A percentile compares a stretch with the other conserved stretches of the same genome.
These are phyloP conservation scores for Melanotus villosus DNA, from an alignment of 2,888 invertebrate species.

Conservation along the genomic window DNA sequence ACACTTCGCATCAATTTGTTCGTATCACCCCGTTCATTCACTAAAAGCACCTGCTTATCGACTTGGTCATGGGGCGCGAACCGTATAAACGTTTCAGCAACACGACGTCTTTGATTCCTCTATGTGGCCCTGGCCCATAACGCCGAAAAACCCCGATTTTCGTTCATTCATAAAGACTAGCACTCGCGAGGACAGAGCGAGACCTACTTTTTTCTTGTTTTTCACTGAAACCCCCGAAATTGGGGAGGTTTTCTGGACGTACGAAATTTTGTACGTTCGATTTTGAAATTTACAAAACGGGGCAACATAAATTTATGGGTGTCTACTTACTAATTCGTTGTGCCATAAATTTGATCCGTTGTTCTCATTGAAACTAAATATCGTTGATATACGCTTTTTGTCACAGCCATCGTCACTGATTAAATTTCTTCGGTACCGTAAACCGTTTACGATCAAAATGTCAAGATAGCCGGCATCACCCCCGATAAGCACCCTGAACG, in stretches of 20 bases:
- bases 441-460: slow-evolving; percentile 42
- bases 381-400: slow-evolving; percentile 51
- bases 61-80: slow-evolving; percentile 42
- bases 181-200: not conserved
- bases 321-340: slow-evolving; percentile 48
- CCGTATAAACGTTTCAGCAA: slow-evolving; percentile 29
- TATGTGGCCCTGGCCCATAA: not conserved
- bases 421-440: slow-evolving; percentile 31
- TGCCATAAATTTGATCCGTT: slow-evolving; percentile 38
- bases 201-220: slow-evolving; percentile 9
- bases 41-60: slow-evolving; percentile 54
- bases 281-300: not conserved
- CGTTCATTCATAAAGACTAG: slow-evolving; percentile 26
- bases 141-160: slow-evolving; percentile 12
- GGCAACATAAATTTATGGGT: not conserved
- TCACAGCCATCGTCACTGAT: slow-evolving; percentile 61
- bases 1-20: slow-evolving; percentile 56
- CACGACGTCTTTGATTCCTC: slow-evolving; percentile 1
- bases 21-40: slow-evolving; percentile 59
- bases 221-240: not conserved
- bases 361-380: slow-evolving; percentile 28
- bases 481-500: slow-evolving; percentile 60
- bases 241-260: no score
- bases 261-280: not conserved
- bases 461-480: slow-evolving; percentile 56